Evolutionary conservation across 2,888 invertebrate species (phyloP).

Genomic region (Parthenolecanium corni): DNA sequence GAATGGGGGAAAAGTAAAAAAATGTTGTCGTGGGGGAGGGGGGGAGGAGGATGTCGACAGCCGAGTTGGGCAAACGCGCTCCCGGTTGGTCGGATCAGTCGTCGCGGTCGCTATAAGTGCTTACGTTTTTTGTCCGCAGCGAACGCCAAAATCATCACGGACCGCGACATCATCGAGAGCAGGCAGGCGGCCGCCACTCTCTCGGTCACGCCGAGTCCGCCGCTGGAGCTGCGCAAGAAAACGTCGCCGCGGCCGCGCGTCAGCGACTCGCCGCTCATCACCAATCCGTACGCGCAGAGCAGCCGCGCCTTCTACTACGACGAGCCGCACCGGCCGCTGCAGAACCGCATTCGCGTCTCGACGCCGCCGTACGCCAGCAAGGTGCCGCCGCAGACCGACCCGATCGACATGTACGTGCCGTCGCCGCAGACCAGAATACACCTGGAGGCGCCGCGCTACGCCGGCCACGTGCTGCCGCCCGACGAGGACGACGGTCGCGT

Average conservation of each 20-base stretch:
- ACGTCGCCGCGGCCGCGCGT: conserved; percentile 49
- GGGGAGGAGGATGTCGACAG: too few species aligned
- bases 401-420: conserved; percentile 10
- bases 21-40: too few species aligned
- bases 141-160: conserved; percentile 6
- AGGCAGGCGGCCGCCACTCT: not conserved
- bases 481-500: not conserved
- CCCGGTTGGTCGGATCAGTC: too few species aligned
- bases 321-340: conserved; percentile 40
- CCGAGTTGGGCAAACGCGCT: too few species aligned
- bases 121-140: not conserved
- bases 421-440: conserved; percentile 12
- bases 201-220: conserved; percentile 27
- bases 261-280: conserved; percentile 43
- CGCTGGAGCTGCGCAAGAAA: conserved; percentile 31
- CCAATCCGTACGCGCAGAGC: conserved; percentile 46
- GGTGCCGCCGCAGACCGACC: conserved; percentile 51
- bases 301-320: conserved; percentile 36
- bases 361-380: conserved; percentile 63
- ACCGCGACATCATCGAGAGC: conserved; percentile 12
- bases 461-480: not conserved
- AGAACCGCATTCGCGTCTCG: conserved; percentile 42
- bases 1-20: too few species aligned
- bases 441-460: not conserved
- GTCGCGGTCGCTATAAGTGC: too few species aligned